Percentiles rank a stretch among this genome's conserved stretches.
These are phyloP conservation scores for Drosophila oshimai DNA, from an alignment of 1,140 invertebrate species.

Conservation along the genomic window DNA sequence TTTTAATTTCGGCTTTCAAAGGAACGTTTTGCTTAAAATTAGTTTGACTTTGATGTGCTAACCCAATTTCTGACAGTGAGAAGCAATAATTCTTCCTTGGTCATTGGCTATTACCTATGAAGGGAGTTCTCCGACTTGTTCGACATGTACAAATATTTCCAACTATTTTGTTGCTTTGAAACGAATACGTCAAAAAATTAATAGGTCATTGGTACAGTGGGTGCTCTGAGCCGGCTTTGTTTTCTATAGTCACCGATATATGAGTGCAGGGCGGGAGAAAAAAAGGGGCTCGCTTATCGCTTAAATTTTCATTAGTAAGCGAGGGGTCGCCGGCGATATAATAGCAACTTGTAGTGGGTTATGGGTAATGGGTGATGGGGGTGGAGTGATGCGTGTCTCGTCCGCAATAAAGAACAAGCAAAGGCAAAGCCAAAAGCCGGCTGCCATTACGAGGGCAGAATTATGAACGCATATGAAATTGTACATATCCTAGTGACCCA, in stretches of 20 bases:
- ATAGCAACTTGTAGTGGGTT: conserved; percentile 19
- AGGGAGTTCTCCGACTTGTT: not conserved
- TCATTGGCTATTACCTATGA: not conserved
- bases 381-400: conserved; percentile 63
- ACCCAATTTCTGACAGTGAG: conserved; percentile 1
- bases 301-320: conserved; percentile 56
- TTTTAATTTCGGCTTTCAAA: no score
- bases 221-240: conserved; percentile 27
- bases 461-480: conserved; percentile 75
- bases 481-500: conserved; percentile 75
- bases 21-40: not conserved
- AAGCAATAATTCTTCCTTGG: not conserved
- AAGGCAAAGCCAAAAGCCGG: no score
- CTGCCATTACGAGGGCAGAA: conserved; percentile 62
- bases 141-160: not conserved
- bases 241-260: conserved; percentile 42
- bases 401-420: conserved; percentile 58
- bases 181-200: conserved; percentile 55
- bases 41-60: not conserved
- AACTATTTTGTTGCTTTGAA: conserved; percentile 1
- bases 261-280: not conserved
- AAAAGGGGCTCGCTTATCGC: conserved; percentile 25
- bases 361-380: conserved; percentile 10
- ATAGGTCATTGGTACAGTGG: conserved; percentile 58
- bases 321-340: conserved; percentile 16